Percentiles rank a stretch among this genome's conserved stretches.
phyloP scores from a whole-genome alignment of 2,888 invertebrate genomes.

The Sthenelais limicola region DNA sequence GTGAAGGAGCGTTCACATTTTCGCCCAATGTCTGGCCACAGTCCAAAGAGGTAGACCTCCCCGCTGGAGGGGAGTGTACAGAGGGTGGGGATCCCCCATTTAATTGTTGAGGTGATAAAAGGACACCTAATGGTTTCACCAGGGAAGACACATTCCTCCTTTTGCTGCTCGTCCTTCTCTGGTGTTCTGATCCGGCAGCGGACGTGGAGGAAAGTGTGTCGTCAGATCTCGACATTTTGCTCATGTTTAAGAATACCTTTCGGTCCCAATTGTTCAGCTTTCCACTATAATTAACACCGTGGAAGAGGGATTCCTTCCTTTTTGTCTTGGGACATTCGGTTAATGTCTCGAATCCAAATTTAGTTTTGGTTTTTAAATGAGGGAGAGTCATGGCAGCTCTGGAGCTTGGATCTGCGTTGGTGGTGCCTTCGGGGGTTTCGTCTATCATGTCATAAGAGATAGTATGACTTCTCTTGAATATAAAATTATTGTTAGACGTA shows the following conservation, averaged over 20 bases:
- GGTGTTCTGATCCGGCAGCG: neutral
- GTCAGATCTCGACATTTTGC: neutral
- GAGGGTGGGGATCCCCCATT: neutral
- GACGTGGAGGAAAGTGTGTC: neutral
- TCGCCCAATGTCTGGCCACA: neutral
- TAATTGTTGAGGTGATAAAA: constrained; percentile 1
- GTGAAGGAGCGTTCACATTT: neutral
- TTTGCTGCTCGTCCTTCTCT: neutral
- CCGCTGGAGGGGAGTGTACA: neutral
- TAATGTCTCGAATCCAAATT: constrained; percentile 61
- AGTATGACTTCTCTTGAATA: constrained; percentile 13
- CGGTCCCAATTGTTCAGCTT: neutral
- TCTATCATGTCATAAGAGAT: constrained; percentile 25
- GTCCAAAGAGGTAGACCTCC: neutral
- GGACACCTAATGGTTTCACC: constrained; percentile 30
- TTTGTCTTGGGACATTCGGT: constrained; percentile 60
- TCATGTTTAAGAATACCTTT: no score
- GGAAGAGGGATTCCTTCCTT: constrained; percentile 62
- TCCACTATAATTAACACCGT: constrained; percentile 26
- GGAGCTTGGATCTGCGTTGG: constrained; percentile 61
- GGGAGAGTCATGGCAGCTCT: constrained; percentile 59
- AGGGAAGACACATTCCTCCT: constrained; percentile 18
- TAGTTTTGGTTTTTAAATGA: constrained; percentile 59
- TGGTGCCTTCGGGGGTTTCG: constrained; percentile 30
- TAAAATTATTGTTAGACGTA: no score